Base-by-base conservation (phyloP, 1,140 invertebrate genomes). In the Diorhabda sublineata region DNA sequence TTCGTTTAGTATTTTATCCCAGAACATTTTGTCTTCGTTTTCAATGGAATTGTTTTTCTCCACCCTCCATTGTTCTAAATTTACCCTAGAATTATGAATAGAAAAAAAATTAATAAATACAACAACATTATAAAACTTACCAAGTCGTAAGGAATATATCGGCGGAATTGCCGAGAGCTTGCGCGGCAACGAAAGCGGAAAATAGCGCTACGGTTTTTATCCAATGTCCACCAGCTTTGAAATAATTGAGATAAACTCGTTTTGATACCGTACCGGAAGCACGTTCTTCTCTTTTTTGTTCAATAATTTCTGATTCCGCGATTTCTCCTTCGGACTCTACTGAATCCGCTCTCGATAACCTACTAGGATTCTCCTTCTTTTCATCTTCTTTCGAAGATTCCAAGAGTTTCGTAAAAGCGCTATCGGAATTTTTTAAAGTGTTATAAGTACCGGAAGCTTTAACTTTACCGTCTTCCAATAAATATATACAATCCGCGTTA, bases 1-100 rank as follows among this genome's bases (percentile, higher is more conserved):
- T 88, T 89, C n/a, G 82, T 81, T 75, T 96, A 96, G 89, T 96
- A 94, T 5, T 80, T 82, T 76, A 95, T 91, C 76, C 97, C 95
- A 3, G 4, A 52, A 52, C n/a, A n/a, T 6, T 52, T 52, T 52
- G n/a, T 52, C n/a, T 3, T 52, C 47, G n/a, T 2, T 52, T 52
- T 3, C 2, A 4, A n/a, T 26, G 26, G 26, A 26, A 26, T 42
- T 66, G 8, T 58, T 45, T 43, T 41, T 64, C 60, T 61, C 65
- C 26, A 58, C 44, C 45, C 67, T 57, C 26, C 63, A 58, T 61
- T 75, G 72, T 60, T 75, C 74, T 7, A 74, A 57, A 61, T 76
- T 76, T 3, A 75, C 72, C 74, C 76, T 75, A 42, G 8, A 74
- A 74, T 42, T 44, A 47, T 61, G 65, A 62, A n/a, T 44, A 42